A percentile compares a stretch with the other conserved stretches of the same genome.
These are phyloP conservation scores for Geophilus truncorum DNA, from an alignment of 2,888 invertebrate species.

Conservation along the genomic window DNA sequence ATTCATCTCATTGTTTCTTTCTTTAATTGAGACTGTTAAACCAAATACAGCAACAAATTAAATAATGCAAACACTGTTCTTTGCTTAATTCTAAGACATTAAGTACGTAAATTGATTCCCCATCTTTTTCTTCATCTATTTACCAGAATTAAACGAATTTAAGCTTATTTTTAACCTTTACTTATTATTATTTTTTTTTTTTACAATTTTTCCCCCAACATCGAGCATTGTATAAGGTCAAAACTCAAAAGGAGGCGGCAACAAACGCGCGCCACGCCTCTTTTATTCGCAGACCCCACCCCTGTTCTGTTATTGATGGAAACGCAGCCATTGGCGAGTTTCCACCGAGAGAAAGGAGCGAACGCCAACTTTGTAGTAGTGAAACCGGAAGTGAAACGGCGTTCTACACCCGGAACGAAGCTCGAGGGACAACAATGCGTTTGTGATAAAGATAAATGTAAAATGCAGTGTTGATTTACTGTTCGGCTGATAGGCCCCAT, in stretches of 20 bases:
- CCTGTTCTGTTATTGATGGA: conserved; percentile 8
- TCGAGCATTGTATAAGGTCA: too few species aligned
- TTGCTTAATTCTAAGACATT: too few species aligned
- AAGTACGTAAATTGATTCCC: neutral
- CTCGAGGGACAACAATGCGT: neutral
- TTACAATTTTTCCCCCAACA: too few species aligned
- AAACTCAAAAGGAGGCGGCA: neutral
- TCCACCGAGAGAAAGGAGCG: neutral
- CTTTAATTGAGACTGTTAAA: neutral
- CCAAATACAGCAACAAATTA: neutral
- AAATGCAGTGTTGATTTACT: neutral
- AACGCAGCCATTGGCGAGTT: conserved; percentile 7
- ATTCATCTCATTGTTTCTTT: neutral
- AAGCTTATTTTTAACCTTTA: neutral
- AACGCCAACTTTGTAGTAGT: neutral
- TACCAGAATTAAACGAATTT: neutral
- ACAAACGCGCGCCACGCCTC: neutral
- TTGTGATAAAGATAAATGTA: neutral
- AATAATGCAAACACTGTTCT: neutral
- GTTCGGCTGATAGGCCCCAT: neutral
- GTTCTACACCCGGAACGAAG: conserved; percentile 9
- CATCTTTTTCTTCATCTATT: too few species aligned
- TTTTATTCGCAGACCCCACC: neutral
- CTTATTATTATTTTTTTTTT: neutral
- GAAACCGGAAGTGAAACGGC: neutral